Evolutionary conservation across 2,113 vertebrate species (phyloP).

Genomic region (Hypocryptadius cinnamomeus): DNA sequence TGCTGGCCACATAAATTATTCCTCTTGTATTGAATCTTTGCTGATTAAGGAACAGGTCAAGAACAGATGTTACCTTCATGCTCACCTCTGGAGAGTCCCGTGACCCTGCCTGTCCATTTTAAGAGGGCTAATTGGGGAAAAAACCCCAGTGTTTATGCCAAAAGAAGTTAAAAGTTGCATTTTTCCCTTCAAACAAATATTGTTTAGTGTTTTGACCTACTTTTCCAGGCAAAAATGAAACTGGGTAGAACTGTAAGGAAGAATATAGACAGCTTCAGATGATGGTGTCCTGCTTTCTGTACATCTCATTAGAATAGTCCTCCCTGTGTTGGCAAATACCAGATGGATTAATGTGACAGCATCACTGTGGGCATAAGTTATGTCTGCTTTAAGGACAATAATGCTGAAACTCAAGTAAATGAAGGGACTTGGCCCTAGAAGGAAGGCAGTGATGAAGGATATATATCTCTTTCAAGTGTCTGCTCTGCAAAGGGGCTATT

Average conservation of each 20-base stretch:
- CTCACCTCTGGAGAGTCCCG: not conserved
- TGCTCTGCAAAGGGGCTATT: not conserved
- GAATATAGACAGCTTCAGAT: not conserved
- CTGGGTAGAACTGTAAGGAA: not conserved
- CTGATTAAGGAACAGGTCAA: not conserved
- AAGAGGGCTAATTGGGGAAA: not conserved
- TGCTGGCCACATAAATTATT: slow-evolving; percentile 7
- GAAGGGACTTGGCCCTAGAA: not conserved
- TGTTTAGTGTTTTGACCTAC: slow-evolving; percentile 21
- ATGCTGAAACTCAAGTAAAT: not conserved
- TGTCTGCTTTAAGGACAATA: not conserved
- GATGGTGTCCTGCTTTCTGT: not conserved
- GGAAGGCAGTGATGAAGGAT: not conserved
- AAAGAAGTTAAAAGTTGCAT: not conserved
- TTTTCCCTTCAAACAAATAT: not conserved
- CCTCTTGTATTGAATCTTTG: not conserved
- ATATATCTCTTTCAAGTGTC: not conserved
- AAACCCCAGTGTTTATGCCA: not conserved
- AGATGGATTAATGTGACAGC: not conserved
- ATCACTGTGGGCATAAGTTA: not conserved
- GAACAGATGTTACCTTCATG: not conserved
- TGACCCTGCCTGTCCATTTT: not conserved
- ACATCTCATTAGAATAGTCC: not conserved
- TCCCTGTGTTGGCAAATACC: not conserved
- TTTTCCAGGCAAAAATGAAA: slow-evolving; percentile 12